These are phyloP conservation scores for Eulemur macaco DNA, from an alignment of 2,113 vertebrate genomes.

Conservation along the genomic window DNA sequence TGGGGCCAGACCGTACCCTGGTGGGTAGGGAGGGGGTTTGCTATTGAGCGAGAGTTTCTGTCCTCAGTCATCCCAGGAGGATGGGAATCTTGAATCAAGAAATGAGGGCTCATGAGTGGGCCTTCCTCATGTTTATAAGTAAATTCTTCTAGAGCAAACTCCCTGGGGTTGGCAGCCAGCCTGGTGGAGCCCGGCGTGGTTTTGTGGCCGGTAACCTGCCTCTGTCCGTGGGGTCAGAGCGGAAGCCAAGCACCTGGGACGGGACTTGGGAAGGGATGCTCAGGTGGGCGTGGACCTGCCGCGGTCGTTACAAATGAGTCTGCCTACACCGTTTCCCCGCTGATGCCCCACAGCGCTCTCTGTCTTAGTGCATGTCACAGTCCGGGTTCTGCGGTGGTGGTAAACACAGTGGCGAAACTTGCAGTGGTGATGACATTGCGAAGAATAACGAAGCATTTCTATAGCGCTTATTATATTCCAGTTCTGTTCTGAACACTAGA, in stretches of 20 bases:
- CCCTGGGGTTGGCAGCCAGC: too few species aligned
- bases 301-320: neutral
- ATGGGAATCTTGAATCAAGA: neutral
- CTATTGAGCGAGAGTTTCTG: fast-evolving
- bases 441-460: neutral
- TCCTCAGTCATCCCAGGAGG: neutral
- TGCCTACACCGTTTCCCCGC: fast-evolving
- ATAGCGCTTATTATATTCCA: fast-evolving
- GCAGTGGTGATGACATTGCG: neutral
- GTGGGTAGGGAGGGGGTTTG: neutral
- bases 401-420: fast-evolving
- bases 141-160: neutral
- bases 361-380: too few species aligned
- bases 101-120: neutral
- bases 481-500: neutral
- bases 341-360: neutral
- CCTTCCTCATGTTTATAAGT: neutral
- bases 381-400: too few species aligned
- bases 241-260: neutral
- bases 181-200: fast-evolving
- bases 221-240: neutral
- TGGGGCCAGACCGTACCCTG: neutral
- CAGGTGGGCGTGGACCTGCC: neutral
- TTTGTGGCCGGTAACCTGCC: fast-evolving
- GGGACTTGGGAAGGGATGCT: neutral